A percentile compares a stretch with the other conserved stretches of the same genome.
phyloP scores from a whole-genome alignment of 2,888 invertebrate species.

The Leptopilina syphax region DNA sequence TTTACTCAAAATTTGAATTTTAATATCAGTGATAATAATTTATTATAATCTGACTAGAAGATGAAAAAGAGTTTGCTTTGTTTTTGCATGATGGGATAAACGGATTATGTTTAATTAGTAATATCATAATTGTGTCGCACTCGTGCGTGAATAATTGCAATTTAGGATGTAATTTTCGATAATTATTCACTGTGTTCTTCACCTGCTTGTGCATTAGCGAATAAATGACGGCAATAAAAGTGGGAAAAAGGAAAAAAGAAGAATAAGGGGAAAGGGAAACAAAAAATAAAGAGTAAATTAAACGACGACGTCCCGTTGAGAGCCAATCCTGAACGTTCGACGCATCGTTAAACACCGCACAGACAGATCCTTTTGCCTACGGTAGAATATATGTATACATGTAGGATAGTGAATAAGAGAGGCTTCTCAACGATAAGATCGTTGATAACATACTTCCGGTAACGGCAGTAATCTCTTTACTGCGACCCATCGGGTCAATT shows the following conservation, averaged over 20 bases:
- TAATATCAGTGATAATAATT: too few relatives aligned
- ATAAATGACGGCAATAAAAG: conserved; percentile 4
- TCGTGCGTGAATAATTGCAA: conserved; percentile 29
- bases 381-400: too few relatives aligned
- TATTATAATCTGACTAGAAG: too few relatives aligned
- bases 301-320: conserved; percentile 25
- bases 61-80: too few relatives aligned
- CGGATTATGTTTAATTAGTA: too few relatives aligned
- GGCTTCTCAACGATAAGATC: conserved; percentile 13
- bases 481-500: conserved; percentile 37
- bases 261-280: background rate
- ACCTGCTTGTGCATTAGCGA: conserved; percentile 27
- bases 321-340: conserved; percentile 16
- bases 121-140: background rate
- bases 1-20: too few relatives aligned
- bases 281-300: conserved; percentile 35
- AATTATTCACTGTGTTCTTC: conserved; percentile 27
- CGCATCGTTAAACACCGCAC: conserved; percentile 12
- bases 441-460: conserved; percentile 37
- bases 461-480: conserved; percentile 31
- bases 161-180: conserved; percentile 39
- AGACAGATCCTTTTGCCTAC: conserved; percentile 2
- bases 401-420: too few relatives aligned
- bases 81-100: too few relatives aligned
- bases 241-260: too few relatives aligned